phyloP scores from a whole-genome alignment of 2,888 invertebrate species.

The Lasioglossum villosulum region DNA sequence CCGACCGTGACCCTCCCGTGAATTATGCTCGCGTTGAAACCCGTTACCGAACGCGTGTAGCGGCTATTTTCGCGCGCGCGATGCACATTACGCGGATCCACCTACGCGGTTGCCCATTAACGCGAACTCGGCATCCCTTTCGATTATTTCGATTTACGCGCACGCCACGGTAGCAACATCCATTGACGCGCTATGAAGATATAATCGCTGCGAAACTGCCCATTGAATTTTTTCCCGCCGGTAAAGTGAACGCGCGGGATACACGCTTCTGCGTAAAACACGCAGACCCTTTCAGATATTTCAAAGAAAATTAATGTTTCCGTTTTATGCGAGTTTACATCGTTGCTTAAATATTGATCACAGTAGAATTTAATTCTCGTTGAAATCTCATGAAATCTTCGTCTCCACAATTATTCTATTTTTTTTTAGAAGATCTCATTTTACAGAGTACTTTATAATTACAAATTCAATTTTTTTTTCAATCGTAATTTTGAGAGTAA shows the following conservation, averaged over 20 bases:
- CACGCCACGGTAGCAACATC: not conserved
- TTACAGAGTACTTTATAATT: no score
- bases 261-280: not conserved
- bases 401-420: not conserved
- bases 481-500: no score
- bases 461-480: no score
- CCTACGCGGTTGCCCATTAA: conserved; percentile 29
- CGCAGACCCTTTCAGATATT: not conserved
- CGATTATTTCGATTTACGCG: conserved; percentile 50
- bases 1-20: conserved; percentile 55
- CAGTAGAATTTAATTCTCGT: no score
- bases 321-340: not conserved
- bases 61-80: conserved; percentile 65
- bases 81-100: conserved; percentile 55
- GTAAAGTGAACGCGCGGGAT: not conserved
- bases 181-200: conserved; percentile 1
- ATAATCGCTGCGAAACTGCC: not conserved
- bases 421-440: no score
- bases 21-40: conserved; percentile 60
- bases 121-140: conserved; percentile 33
- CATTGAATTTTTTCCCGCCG: not conserved
- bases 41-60: conserved; percentile 54
- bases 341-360: no score
- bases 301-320: not conserved
- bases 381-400: not conserved